Conservation (phyloP, 2,113 vertebrate species). For the Macquaria australasica region DNA sequence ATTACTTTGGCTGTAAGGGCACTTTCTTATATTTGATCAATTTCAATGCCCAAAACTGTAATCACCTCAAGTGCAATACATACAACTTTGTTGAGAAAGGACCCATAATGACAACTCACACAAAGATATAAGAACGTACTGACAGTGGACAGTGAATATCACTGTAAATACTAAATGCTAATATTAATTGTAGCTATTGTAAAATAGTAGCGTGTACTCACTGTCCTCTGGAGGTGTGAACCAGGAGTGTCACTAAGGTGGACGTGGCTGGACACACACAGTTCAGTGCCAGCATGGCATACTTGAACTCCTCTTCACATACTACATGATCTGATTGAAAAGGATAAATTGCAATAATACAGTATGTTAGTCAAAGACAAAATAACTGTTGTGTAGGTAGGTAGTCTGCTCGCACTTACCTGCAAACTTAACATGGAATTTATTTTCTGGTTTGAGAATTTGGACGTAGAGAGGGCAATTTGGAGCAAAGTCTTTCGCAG, state of each 20-base stretch:
- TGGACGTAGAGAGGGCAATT: slow-evolving; percentile 98
- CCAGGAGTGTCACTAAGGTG: slow-evolving; percentile 95
- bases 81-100: not conserved
- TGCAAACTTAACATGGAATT: slow-evolving; percentile 99
- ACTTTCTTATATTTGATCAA: not conserved
- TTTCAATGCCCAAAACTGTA: not conserved
- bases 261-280: slow-evolving; percentile 99
- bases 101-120: not conserved
- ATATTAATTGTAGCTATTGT: not conserved
- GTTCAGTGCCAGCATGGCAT: slow-evolving; percentile 98
- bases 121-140: not conserved
- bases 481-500: slow-evolving; percentile 98
- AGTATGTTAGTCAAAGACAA: not conserved
- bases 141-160: not conserved
- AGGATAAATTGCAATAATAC: not conserved
- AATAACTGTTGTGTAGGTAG: not conserved
- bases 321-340: slow-evolving; percentile 93
- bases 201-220: slow-evolving; percentile 84
- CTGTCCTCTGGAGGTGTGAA: slow-evolving; percentile 99
- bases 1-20: not conserved
- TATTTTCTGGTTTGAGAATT: slow-evolving; percentile 98
- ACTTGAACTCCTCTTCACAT: slow-evolving; percentile 99
- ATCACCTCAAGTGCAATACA: not conserved
- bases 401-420: slow-evolving; percentile 82
- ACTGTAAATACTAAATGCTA: not conserved